Base-by-base conservation (phyloP, 2,888 invertebrate genomes). In the Subacronicta megacephala region DNA sequence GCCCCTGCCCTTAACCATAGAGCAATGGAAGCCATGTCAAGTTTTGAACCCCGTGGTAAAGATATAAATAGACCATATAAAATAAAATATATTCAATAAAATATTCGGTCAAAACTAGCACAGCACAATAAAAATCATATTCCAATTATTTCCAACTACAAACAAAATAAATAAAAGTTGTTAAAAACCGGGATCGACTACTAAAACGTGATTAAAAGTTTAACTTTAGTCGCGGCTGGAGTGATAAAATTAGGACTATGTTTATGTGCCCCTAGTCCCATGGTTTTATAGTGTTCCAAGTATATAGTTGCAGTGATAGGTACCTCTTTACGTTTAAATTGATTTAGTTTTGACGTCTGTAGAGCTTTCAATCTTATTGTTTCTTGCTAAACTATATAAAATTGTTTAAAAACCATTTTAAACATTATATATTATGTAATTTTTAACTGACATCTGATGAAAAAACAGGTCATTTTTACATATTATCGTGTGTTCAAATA, bases 201-300 rank as follows among this genome's bases (percentile, higher is more conserved):
- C 66, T 74, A 71, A 75, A 77, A 56, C 64, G 42, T 69, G 76
- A 80, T 80, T 75, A 78, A 71, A 72, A 72, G 78, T 78, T 77
- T 72, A 69, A 72, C 66, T 80, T 80, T 76, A 80, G 51, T 64
- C 59, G 59, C 58, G 56, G 65, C 65, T 61, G 53, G 54, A 62
- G 69, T 66, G 45, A 59, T 78, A 71, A 78, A 78, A 66, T 54
- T 46, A 26, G 53, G 56, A 41, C 63, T 61, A 59, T 57, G 57
- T 69, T 55, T 54, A 54, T 56, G 65, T 52, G 47, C 12, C 56
- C 57, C 18, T 64, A 66, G 68, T 60, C 56, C 63, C 58, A 59
- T 64, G 51, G 46, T 49, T 66, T 70, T 62, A 71, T 52, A 38
- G 36, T 13, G 46, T 43, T 61, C 51, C 56, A 31, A 57, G 45